Conservation (phyloP, 2,888 invertebrate species). For the Drosophila limbata region DNA sequence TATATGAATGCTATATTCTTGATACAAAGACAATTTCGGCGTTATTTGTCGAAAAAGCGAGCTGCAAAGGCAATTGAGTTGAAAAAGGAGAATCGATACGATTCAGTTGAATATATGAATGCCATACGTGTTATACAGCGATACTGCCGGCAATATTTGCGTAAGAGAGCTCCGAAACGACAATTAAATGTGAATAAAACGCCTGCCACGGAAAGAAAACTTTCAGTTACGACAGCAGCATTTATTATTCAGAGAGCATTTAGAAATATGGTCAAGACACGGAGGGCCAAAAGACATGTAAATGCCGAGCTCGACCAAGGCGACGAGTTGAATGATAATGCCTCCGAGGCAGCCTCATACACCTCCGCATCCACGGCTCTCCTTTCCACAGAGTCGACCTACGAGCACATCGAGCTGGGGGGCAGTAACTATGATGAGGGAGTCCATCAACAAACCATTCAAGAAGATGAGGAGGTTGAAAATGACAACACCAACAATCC, state of each 20-base stretch:
- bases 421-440: slow-evolving; percentile 56
- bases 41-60: slow-evolving; percentile 39
- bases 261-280: slow-evolving; percentile 77
- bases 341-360: slow-evolving; percentile 77
- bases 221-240: slow-evolving; percentile 59
- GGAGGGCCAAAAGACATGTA: slow-evolving; percentile 35
- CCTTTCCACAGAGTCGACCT: slow-evolving; percentile 72
- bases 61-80: slow-evolving; percentile 1
- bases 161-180: slow-evolving; percentile 26
- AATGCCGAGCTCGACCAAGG: slow-evolving; percentile 42
- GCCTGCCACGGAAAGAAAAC: slow-evolving; percentile 14
- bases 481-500: slow-evolving; percentile 53
- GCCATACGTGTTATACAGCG: slow-evolving; percentile 77
- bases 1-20: slow-evolving; percentile 52
- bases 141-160: slow-evolving; percentile 66
- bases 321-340: slow-evolving; percentile 69
- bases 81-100: slow-evolving; percentile 13
- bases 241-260: slow-evolving; percentile 88
- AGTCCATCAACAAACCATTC: slow-evolving; percentile 61
- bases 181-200: background rate
- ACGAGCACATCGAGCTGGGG: slow-evolving; percentile 55
- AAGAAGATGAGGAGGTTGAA: slow-evolving; percentile 63
- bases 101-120: slow-evolving; percentile 62
- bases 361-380: slow-evolving; percentile 79
- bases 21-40: slow-evolving; percentile 59